Evolutionary conservation across 2,113 vertebrate species (phyloP).

Genomic region (Odontesthes bonariensis): DNA sequence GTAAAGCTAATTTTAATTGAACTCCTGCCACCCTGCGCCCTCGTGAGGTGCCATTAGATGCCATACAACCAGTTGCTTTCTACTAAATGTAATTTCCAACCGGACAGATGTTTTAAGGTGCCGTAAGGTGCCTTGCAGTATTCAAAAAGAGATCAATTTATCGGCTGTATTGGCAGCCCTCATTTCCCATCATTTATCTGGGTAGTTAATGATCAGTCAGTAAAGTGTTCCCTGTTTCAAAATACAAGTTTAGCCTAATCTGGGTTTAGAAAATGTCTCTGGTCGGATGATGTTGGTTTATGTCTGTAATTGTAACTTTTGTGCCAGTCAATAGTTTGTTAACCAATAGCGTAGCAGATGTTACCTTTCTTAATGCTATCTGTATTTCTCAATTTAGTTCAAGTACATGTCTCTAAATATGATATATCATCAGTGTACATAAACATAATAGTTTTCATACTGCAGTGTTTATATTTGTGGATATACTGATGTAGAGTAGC

Average conservation of each 20-base stretch:
- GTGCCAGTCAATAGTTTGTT: neutral
- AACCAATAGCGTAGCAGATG: neutral
- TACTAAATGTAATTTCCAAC: neutral
- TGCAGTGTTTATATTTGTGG: too few relatives aligned
- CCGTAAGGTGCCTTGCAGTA: too few relatives aligned
- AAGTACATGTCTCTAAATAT: neutral
- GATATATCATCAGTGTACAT: neutral
- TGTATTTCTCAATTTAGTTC: neutral
- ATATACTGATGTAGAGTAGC: neutral
- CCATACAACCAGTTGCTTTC: neutral
- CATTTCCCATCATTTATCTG: neutral
- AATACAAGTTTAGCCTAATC: neutral
- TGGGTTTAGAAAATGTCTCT: too few relatives aligned
- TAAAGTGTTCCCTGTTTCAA: neutral
- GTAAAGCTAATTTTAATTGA: neutral
- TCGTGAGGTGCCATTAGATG: neutral
- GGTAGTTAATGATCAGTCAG: neutral
- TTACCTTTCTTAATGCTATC: neutral
- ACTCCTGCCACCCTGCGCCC: neutral
- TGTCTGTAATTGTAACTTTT: neutral
- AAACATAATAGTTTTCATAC: too few relatives aligned
- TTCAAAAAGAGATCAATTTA: neutral
- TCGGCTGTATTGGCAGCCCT: neutral
- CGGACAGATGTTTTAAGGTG: neutral
- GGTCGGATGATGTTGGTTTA: neutral